These are phyloP conservation scores for Macquaria ambigua DNA, from an alignment of 2,113 vertebrate species.

Conservation along the genomic window DNA sequence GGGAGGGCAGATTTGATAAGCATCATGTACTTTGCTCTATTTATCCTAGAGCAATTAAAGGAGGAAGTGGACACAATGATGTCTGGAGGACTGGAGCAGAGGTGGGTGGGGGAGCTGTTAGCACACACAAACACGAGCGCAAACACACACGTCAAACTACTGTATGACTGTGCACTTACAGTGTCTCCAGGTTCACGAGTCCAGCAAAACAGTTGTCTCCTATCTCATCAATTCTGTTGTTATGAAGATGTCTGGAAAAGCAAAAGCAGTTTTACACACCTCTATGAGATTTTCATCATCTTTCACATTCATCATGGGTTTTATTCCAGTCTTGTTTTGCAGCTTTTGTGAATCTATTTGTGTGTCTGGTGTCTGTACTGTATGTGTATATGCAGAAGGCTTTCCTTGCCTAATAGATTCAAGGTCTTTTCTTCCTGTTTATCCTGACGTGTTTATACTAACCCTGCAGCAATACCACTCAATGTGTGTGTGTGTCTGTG, in stretches of 20 bases:
- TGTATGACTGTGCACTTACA: constrained; percentile 87
- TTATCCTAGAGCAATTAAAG: constrained; percentile 85
- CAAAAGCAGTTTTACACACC: constrained; percentile 21
- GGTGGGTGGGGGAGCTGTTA: constrained; percentile 71
- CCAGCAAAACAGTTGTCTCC: constrained; percentile 92
- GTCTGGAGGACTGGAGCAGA: constrained; percentile 74
- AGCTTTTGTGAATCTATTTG: not conserved
- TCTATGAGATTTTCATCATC: not conserved
- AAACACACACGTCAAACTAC: constrained; percentile 23
- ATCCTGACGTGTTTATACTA: constrained; percentile 73
- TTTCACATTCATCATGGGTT: not conserved
- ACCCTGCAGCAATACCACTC: constrained; percentile 63
- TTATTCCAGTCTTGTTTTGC: not conserved
- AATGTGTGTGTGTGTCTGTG: not conserved
- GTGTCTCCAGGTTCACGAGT: constrained; percentile 94
- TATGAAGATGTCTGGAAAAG: constrained; percentile 94
- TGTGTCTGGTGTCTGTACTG: constrained; percentile 48
- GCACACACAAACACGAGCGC: constrained; percentile 53
- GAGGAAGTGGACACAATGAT: constrained; percentile 85
- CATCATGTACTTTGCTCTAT: constrained; percentile 83
- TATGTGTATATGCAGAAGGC: constrained; percentile 39
- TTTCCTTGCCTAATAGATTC: constrained; percentile 61
- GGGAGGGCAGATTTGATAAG: constrained; percentile 81
- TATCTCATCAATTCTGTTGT: constrained; percentile 95
- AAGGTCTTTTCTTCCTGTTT: constrained; percentile 74